These are phyloP conservation scores for Probaryconus sp. DNA, from an alignment of 1,140 invertebrate genomes.

Conservation along the genomic window DNA sequence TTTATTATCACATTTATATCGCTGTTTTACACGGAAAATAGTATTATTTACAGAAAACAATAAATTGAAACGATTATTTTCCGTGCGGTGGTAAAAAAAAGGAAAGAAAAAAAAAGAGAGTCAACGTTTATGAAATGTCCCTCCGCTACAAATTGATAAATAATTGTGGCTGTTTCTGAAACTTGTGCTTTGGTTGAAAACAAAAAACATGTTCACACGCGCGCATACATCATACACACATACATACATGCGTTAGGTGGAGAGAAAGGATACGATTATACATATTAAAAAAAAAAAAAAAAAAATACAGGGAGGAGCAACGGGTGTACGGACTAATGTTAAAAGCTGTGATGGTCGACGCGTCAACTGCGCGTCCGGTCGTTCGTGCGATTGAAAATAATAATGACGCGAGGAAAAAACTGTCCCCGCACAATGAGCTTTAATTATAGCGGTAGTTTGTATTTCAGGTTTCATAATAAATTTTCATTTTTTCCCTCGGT, in stretches of 20 bases:
- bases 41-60: too few species aligned
- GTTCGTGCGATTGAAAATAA: slow-evolving; percentile 19
- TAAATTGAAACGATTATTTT: too few species aligned
- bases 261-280: slow-evolving; percentile 24
- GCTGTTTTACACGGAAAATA: too few species aligned
- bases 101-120: too few species aligned
- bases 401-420: slow-evolving; percentile 2
- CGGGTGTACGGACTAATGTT: slow-evolving; percentile 4
- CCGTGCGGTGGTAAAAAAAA: too few species aligned
- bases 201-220: slow-evolving; percentile 15
- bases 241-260: slow-evolving; percentile 37
- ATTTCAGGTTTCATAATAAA: slow-evolving; percentile 41
- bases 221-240: slow-evolving; percentile 36
- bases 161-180: slow-evolving; percentile 2
- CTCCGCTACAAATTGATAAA: too few species aligned
- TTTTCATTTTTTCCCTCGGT: slow-evolving; percentile 23
- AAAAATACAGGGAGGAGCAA: slow-evolving; percentile 10
- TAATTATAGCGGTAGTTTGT: slow-evolving; percentile 28
- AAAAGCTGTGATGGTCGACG: slow-evolving; percentile 2
- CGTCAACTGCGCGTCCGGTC: neutral
- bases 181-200: slow-evolving; percentile 15
- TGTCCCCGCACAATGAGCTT: slow-evolving; percentile 31
- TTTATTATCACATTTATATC: too few species aligned
- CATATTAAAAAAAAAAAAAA: slow-evolving; percentile 15
- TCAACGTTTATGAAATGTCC: too few species aligned